Percentiles rank a stretch among this genome's conserved stretches.
phyloP scores from a whole-genome alignment of 2,113 vertebrate species.

The Muscicapa adusta region DNA sequence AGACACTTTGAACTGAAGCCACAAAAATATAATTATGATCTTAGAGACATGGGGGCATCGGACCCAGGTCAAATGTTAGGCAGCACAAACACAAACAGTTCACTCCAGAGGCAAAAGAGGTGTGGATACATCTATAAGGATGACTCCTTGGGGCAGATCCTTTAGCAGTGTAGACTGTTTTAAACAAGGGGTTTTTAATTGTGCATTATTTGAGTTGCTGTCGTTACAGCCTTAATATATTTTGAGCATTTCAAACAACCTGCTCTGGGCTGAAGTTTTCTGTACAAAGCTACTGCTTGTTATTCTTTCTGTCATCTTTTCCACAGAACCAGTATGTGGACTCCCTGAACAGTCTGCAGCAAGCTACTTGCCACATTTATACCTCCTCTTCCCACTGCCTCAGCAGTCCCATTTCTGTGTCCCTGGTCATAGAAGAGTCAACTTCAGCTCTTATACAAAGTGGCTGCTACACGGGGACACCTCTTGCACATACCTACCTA shows the following conservation, averaged over 20 bases:
- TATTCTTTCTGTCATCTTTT: background rate
- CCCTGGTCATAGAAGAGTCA: rapidly evolving
- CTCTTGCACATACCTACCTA: background rate
- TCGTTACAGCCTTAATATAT: background rate
- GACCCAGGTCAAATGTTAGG: constrained; percentile 31
- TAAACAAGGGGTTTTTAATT: background rate
- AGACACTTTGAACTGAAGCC: constrained; percentile 57
- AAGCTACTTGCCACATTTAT: background rate
- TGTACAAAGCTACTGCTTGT: background rate
- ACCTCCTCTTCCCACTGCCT: background rate
- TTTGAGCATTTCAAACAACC: constrained; percentile 2
- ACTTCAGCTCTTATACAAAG: background rate
- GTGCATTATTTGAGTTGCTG: background rate
- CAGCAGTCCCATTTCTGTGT: background rate
- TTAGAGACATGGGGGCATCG: background rate
- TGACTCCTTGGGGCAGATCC: constrained; percentile 7
- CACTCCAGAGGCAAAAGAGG: background rate
- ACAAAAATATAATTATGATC: constrained; percentile 40
- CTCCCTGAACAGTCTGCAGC: background rate
- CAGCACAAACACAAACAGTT: background rate
- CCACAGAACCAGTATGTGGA: background rate
- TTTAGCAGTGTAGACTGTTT: background rate
- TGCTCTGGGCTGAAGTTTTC: constrained; percentile 8
- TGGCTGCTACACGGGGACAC: background rate
- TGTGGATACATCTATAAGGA: background rate